A percentile compares a stretch with the other conserved stretches of the same genome.
Evolutionary conservation across 2,797 vertebrate genomes (phyloP).

Genomic region (Orestias chungarensis): DNA sequence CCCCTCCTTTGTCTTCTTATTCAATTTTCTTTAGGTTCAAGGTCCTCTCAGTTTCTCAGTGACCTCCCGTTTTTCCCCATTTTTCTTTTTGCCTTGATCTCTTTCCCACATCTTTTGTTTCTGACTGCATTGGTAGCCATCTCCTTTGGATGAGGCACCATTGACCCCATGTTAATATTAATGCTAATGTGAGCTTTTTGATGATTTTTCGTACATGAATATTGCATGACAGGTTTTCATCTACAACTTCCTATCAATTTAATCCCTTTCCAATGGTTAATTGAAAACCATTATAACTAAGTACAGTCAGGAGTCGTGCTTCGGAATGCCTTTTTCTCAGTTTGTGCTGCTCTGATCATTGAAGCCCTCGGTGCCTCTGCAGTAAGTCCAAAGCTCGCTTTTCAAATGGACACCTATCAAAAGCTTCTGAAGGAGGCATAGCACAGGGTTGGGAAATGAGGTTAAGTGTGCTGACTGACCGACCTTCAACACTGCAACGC

Average conservation of each 20-base stretch:
- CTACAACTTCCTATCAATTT: constrained; percentile 64
- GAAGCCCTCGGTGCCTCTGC: constrained; percentile 17
- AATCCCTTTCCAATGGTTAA: constrained; percentile 63
- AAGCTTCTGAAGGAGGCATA: constrained; percentile 61
- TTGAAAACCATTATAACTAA: constrained; percentile 74
- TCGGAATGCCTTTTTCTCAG: constrained; percentile 52
- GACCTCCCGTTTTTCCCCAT: constrained; percentile 53
- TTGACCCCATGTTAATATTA: constrained; percentile 68
- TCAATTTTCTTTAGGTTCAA: constrained; percentile 68
- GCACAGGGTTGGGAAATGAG: constrained; percentile 72
- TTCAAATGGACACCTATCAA: constrained; percentile 73
- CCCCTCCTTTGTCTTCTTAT: constrained; percentile 70
- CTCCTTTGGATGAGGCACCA: constrained; percentile 43
- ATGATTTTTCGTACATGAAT: constrained; percentile 78
- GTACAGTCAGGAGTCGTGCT: constrained; percentile 56
- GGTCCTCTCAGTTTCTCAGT: constrained; percentile 56
- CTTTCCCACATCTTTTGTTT: constrained; percentile 21
- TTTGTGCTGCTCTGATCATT: constrained; percentile 46
- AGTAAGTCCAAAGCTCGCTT: constrained; percentile 60
- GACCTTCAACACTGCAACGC: constrained; percentile 70
- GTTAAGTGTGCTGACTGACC: constrained; percentile 75
- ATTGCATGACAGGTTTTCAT: constrained; percentile 70
- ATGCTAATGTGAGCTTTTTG: constrained; percentile 77
- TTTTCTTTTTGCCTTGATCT: constrained; percentile 48
- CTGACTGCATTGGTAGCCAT: constrained; percentile 14